These are phyloP conservation scores for Etia nguti DNA, from an alignment of 2,113 vertebrate genomes.

Conservation along the genomic window DNA sequence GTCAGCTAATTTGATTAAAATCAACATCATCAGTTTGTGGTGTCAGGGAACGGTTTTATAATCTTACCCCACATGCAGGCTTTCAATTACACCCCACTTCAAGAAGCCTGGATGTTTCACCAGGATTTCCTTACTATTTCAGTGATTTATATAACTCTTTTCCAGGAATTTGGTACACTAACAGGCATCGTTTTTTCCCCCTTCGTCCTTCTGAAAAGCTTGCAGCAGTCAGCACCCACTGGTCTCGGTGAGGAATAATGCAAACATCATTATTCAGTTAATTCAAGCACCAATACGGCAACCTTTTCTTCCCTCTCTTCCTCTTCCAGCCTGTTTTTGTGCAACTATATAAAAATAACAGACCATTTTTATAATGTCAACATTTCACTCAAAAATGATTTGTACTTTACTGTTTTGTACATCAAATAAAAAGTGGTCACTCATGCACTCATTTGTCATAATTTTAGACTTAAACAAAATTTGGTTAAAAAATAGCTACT, in stretches of 20 bases:
- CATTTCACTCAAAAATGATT: not conserved
- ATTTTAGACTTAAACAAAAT: not conserved
- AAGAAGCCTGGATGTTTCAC: not conserved
- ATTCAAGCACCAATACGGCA: not conserved
- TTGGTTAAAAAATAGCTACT: slow-evolving; percentile 3
- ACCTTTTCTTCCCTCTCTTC: not conserved
- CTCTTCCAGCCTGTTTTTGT: not conserved
- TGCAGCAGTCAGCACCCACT: slow-evolving; percentile 2
- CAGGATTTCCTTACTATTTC: not conserved
- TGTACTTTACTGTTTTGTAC: not conserved
- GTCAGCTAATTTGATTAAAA: slow-evolving; percentile 46
- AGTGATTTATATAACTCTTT: not conserved
- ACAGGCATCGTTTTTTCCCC: not conserved
- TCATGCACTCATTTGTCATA: not conserved
- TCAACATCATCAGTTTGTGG: slow-evolving; percentile 38
- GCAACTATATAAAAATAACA: not conserved
- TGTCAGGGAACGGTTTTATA: slow-evolving; percentile 5
- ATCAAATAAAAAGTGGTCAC: not conserved
- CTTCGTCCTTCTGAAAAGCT: not conserved
- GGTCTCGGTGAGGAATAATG: slow-evolving; percentile 6
- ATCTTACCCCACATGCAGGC: not conserved
- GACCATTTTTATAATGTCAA: not conserved
- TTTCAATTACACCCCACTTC: slow-evolving; percentile 22
- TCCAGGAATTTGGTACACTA: not conserved
- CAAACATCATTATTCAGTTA: slow-evolving; percentile 23